Percentiles rank a stretch among this genome's conserved stretches.
These are phyloP conservation scores for Labeo calbasu DNA, from an alignment of 2,797 vertebrate species.

Conservation along the genomic window DNA sequence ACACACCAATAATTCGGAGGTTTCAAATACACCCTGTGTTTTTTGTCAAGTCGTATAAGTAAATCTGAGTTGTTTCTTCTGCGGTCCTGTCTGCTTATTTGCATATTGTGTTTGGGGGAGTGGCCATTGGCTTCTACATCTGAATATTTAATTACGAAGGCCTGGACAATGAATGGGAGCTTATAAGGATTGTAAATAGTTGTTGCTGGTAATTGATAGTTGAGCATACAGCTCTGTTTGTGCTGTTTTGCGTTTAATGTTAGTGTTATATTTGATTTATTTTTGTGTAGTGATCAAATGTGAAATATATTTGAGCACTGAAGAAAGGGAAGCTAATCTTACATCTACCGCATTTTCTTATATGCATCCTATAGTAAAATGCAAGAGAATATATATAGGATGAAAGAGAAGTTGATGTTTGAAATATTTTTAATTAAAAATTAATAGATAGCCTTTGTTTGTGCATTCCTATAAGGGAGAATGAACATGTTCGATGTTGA, in stretches of 20 bases:
- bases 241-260: neutral
- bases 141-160: neutral
- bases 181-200: neutral
- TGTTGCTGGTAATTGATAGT: neutral
- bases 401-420: neutral
- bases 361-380: neutral
- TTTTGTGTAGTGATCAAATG: neutral
- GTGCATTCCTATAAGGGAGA: neutral
- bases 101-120: slow-evolving; percentile 29
- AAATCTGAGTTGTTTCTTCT: neutral
- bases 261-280: neutral
- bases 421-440: neutral
- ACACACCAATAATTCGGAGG: neutral
- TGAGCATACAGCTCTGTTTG: neutral
- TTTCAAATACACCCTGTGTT: neutral
- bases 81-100: neutral
- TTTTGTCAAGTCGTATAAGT: neutral
- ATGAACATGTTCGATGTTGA: neutral
- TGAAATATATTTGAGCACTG: too few relatives aligned
- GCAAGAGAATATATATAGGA: neutral
- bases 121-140: neutral
- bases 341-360: neutral
- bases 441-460: too few relatives aligned
- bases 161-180: neutral
- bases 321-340: neutral